These are phyloP conservation scores for Theocolax elegans DNA, from an alignment of 1,140 invertebrate genomes.

Conservation along the genomic window DNA sequence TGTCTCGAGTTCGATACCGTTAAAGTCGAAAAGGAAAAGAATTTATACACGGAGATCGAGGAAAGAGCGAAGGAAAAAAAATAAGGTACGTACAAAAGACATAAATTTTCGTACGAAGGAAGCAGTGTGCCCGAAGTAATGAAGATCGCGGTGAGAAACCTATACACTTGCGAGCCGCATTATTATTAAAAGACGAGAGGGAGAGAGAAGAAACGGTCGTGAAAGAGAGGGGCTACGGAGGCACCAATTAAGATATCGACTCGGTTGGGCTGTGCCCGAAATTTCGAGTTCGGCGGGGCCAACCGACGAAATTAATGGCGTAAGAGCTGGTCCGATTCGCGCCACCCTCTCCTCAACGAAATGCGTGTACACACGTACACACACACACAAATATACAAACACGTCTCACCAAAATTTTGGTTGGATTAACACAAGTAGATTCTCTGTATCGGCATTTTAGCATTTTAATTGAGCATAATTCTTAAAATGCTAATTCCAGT, in stretches of 20 bases:
- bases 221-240: slow-evolving; percentile 44
- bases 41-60: slow-evolving; percentile 11
- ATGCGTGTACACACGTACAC: not conserved
- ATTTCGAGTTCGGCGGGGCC: slow-evolving; percentile 49
- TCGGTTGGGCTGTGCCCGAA: slow-evolving; percentile 54
- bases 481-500: slow-evolving; percentile 32
- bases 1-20: slow-evolving; percentile 15
- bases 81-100: slow-evolving; percentile 25
- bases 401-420: too few species aligned
- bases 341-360: slow-evolving; percentile 7
- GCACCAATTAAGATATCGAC: slow-evolving; percentile 65
- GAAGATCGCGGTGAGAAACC: slow-evolving; percentile 26
- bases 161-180: slow-evolving; percentile 22
- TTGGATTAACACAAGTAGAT: too few species aligned
- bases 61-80: slow-evolving; percentile 15
- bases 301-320: slow-evolving; percentile 57
- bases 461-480: slow-evolving; percentile 38
- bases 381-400: too few species aligned
- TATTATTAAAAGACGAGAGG: slow-evolving; percentile 26
- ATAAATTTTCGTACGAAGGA: slow-evolving; percentile 38
- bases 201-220: not conserved
- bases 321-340: slow-evolving; percentile 1
- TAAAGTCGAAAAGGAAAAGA: slow-evolving; percentile 17
- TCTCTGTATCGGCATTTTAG: not conserved
- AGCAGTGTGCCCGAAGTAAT: slow-evolving; percentile 37